Evolutionary conservation across 2,113 vertebrate species (phyloP).

Genomic region (Geococcyx californianus): DNA sequence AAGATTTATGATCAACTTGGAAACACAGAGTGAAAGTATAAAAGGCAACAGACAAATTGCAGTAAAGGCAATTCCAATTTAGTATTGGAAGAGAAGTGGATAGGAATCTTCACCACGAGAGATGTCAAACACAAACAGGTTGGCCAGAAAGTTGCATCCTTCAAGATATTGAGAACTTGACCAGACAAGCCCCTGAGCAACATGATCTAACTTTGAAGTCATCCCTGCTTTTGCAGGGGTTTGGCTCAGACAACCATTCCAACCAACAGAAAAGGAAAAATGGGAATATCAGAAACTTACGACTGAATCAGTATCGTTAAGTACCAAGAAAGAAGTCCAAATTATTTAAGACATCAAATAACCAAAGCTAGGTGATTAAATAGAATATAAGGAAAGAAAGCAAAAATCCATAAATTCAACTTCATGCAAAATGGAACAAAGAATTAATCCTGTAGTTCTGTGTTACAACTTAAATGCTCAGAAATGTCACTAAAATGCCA

Average conservation of each 20-base stretch:
- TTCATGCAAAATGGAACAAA: not conserved
- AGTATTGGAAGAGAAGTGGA: accelerated
- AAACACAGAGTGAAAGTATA: not conserved
- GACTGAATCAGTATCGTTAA: not conserved
- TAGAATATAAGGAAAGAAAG: not conserved
- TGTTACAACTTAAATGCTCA: not conserved
- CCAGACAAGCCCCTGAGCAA: not conserved
- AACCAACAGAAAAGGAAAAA: not conserved
- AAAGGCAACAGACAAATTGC: not conserved
- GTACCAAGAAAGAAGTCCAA: not conserved
- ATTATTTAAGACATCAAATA: not conserved
- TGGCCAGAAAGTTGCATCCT: not conserved
- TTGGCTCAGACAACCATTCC: not conserved
- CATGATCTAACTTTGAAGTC: not conserved
- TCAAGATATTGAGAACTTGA: not conserved
- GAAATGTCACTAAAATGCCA: not conserved
- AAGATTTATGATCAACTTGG: not conserved
- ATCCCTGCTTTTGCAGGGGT: not conserved
- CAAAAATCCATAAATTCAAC: not conserved
- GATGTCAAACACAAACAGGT: not conserved
- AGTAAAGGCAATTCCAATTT: not conserved
- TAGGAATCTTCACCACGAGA: not conserved
- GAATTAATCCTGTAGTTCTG: not conserved
- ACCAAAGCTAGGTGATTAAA: not conserved
- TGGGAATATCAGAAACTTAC: accelerated